Evolutionary conservation across 2,888 invertebrate species (phyloP).

Genomic region (Caenorhabditis angaria): DNA sequence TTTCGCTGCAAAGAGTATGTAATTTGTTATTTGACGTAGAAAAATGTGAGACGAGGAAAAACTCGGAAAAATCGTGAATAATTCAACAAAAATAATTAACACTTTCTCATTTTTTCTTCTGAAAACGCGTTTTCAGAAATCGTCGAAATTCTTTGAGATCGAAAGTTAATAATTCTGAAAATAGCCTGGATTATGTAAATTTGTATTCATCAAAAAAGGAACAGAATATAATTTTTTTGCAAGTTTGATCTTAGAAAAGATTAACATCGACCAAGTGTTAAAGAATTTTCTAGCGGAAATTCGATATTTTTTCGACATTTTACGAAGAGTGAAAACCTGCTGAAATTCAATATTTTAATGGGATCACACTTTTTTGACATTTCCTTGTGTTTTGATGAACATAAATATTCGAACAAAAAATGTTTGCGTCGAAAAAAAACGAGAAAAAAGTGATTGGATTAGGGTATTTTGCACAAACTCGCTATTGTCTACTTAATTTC

Average conservation of each 20-base stretch:
- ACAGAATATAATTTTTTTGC: too few relatives aligned
- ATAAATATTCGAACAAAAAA: neutral
- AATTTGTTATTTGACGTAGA: neutral
- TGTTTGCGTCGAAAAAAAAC: neutral
- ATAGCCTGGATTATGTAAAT: too few relatives aligned
- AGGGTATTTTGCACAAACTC: neutral
- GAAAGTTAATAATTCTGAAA: too few relatives aligned
- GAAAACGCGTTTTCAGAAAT: too few relatives aligned
- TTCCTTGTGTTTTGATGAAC: neutral
- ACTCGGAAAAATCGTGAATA: neutral
- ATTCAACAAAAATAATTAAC: slow-evolving; percentile 4
- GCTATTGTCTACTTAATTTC: neutral
- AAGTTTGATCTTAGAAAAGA: too few relatives aligned
- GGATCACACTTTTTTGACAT: too few relatives aligned
- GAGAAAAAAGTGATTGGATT: neutral
- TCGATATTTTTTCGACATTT: too few relatives aligned
- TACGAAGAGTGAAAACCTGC: neutral
- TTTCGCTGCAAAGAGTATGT: neutral
- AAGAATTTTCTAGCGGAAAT: too few relatives aligned
- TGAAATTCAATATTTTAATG: neutral
- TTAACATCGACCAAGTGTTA: too few relatives aligned
- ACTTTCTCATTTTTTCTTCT: neutral
- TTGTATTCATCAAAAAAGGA: too few relatives aligned
- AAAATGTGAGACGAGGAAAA: neutral
- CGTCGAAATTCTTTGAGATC: too few relatives aligned